Percentiles rank a stretch among this genome's conserved stretches.
Evolutionary conservation across 2,888 invertebrate species (phyloP).

Genomic region (Teleiodes luculella): DNA sequence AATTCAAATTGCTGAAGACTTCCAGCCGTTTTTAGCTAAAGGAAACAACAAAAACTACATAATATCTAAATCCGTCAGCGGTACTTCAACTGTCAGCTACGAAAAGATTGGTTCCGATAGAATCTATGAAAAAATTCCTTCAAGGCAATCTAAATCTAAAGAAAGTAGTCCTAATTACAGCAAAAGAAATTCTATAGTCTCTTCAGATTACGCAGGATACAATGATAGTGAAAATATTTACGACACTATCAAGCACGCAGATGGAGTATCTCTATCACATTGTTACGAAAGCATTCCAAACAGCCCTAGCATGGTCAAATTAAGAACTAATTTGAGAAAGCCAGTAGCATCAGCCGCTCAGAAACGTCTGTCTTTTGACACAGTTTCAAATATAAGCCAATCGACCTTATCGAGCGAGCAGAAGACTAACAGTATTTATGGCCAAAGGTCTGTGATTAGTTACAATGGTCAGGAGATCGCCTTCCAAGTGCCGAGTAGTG

Average conservation of each 20-base stretch:
- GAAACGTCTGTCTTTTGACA: slow-evolving; percentile 67
- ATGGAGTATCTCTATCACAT: slow-evolving; percentile 71
- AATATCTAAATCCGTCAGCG: slow-evolving; percentile 68
- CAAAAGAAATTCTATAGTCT: slow-evolving; percentile 61
- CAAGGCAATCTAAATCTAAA: slow-evolving; percentile 52
- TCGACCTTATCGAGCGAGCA: slow-evolving; percentile 80
- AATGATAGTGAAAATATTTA: slow-evolving; percentile 80
- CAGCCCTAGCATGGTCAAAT: slow-evolving; percentile 69
- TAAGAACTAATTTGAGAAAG: slow-evolving; percentile 59
- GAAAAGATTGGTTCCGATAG: slow-evolving; percentile 71
- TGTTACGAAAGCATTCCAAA: slow-evolving; percentile 80
- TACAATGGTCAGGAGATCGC: slow-evolving; percentile 72
- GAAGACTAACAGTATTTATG: slow-evolving; percentile 81
- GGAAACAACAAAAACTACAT: slow-evolving; percentile 55
- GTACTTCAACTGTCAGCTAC: slow-evolving; percentile 67
- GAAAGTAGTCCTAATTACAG: slow-evolving; percentile 60
- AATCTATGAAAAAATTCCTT: slow-evolving; percentile 70
- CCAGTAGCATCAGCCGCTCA: slow-evolving; percentile 56
- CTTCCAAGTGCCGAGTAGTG: slow-evolving; percentile 76
- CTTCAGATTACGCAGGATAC: slow-evolving; percentile 60
- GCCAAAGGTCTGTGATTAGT: slow-evolving; percentile 70
- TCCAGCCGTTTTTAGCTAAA: slow-evolving; percentile 51
- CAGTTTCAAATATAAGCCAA: slow-evolving; percentile 70
- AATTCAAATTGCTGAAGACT: slow-evolving; percentile 76
- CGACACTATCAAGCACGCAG: slow-evolving; percentile 79